Evolutionary conservation across 2,113 vertebrate species (phyloP).

Genomic region (Butastur rufipennis): DNA sequence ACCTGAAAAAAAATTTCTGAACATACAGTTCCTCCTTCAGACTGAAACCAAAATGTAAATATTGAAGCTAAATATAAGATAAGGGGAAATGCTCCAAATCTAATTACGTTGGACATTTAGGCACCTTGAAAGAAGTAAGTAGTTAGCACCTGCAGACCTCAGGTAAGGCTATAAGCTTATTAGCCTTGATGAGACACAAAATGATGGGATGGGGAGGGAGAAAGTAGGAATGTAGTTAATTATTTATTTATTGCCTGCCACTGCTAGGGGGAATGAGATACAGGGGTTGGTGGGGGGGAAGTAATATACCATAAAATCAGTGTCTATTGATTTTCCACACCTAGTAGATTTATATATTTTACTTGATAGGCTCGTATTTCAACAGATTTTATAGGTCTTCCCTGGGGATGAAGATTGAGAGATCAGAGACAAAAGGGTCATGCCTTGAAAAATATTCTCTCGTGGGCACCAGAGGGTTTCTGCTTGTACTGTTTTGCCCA

Average conservation of each 20-base stretch:
- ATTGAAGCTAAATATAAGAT: not conserved
- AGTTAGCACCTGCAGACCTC: not conserved
- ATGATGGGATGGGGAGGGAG: not conserved
- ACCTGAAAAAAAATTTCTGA: not conserved
- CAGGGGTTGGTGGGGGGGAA: fast-evolving
- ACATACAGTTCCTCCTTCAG: not conserved
- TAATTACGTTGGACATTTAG: not conserved
- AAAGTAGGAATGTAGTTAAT: not conserved
- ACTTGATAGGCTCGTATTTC: not conserved
- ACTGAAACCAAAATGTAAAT: not conserved
- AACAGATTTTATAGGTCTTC: not conserved
- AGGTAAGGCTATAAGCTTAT: not conserved
- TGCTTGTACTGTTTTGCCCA: not conserved
- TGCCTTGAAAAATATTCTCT: not conserved
- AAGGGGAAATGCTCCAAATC: not conserved
- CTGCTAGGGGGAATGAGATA: not conserved
- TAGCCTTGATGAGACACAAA: not conserved
- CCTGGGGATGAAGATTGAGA: not conserved
- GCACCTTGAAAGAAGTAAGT: not conserved
- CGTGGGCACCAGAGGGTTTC: not conserved
- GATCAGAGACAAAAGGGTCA: not conserved
- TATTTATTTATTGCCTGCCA: not conserved
- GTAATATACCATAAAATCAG: not conserved
- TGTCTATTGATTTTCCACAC: not conserved
- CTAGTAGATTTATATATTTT: not conserved